Base-by-base conservation (phyloP, 2,797 vertebrate species). In the Hyperoplus immaculatus region DNA sequence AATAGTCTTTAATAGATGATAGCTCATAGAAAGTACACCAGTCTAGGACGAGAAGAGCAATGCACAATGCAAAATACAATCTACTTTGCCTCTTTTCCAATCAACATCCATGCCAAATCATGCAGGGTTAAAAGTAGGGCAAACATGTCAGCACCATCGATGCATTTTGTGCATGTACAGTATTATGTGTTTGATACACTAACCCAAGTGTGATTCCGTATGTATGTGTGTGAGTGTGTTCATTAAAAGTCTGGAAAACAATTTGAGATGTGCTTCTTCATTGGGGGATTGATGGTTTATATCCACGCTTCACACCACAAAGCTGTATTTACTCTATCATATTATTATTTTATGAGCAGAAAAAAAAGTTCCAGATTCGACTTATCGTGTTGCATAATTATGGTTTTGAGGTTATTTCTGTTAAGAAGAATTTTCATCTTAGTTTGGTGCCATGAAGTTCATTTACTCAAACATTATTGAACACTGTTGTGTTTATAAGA, bases 151-250 rank as follows among this genome's bases (percentile, higher is more conserved):
- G 82, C 72, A 82, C 50, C 82, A 81, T 50, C 84, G 78, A 47
- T 82, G 81, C 86, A 87, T 78, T 78, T 80, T 93, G 86, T 93
- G 93, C 92, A 89, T 92, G 91, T 93, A 88, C 84, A 92, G 87
- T 90, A 81, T 88, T 87, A 86, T 89, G 80, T 89, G 86, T 93
- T 90, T 89, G 80, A 85, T 88, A 88, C 88, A 90, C 86, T 90
- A 90, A 88, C 83, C 79, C 83, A 85, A 76, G 77, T 89, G 80
- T 87, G 86, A 76, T 45, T 86, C 84, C 88, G 82, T 84, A 77
- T 89, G 90, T 88, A 68, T 84, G 71, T 81, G 78, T 85, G 80
- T 86, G 83, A 83, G 70, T 85, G 83, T 77, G 86, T 90, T 92
- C 88, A 94, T 90, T 93, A 94, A 94, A 94, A 76, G 69, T 90